These are phyloP conservation scores for Heliocidaris tuberculata DNA, from an alignment of 35 echinoderm and acorn worm genomes.

Conservation along the genomic window DNA sequence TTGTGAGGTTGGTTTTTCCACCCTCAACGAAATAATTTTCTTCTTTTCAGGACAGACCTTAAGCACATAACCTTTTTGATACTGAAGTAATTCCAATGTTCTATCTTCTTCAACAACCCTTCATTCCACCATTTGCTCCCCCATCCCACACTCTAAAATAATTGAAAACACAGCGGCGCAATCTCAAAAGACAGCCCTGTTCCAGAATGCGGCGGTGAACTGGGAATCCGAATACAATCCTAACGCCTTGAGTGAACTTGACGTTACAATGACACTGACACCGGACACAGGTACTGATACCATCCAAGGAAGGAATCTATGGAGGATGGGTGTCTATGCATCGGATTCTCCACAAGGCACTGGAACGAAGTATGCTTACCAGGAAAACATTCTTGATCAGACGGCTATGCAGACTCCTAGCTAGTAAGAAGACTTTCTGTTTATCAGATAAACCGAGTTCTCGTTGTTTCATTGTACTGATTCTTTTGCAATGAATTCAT, in stretches of 20 bases:
- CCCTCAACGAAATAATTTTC: neutral
- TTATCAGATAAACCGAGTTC: neutral
- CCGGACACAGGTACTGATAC: conserved; percentile 1
- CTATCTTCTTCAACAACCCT: neutral
- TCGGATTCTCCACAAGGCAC: neutral
- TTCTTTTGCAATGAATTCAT: too few relatives aligned
- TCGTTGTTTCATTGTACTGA: too few relatives aligned
- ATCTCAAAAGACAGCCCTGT: neutral
- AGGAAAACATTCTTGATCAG: neutral
- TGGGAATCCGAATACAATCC: neutral
- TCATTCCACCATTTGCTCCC: neutral
- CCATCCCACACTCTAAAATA: neutral
- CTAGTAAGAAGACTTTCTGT: neutral
- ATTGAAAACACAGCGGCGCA: neutral
- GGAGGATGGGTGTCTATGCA: conserved; percentile 54
- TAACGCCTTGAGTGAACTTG: conserved; percentile 6
- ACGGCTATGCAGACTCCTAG: neutral
- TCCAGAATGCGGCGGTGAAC: neutral
- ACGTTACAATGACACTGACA: neutral
- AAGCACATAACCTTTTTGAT: neutral
- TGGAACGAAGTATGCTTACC: neutral
- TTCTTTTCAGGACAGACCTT: neutral
- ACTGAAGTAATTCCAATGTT: neutral
- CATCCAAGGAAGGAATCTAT: conserved; percentile 27
- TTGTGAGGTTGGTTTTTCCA: neutral